Evolutionary conservation across 2,113 vertebrate genomes (phyloP).

Genomic region (Ia io): DNA sequence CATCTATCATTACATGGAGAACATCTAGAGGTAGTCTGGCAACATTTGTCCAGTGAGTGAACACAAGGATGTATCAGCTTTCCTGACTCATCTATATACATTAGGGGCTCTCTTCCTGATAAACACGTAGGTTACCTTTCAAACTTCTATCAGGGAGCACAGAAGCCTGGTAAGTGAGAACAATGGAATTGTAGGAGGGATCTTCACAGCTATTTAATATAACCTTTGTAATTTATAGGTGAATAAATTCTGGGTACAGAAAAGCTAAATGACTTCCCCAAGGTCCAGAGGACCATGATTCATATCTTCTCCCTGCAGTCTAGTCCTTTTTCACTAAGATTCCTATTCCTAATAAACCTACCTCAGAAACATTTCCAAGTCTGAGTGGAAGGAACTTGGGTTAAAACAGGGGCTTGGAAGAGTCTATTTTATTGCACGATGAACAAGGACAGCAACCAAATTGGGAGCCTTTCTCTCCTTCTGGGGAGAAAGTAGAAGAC

Average conservation of each 20-base stretch:
- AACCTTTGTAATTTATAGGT: conserved; percentile 25
- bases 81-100: conserved; percentile 1
- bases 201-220: not conserved
- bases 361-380: not conserved
- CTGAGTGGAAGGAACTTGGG: not conserved
- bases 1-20: conserved; percentile 25
- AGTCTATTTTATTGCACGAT: conserved; percentile 48
- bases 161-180: not conserved
- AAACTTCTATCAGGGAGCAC: not conserved
- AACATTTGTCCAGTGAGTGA: not conserved
- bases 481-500: conserved; percentile 58
- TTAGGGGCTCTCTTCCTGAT: not conserved
- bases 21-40: not conserved
- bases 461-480: conserved; percentile 43
- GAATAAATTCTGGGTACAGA: not conserved
- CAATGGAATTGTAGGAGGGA: not conserved
- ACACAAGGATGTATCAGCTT: not conserved
- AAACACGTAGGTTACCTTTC: not conserved
- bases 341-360: not conserved
- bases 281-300: not conserved
- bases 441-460: conserved; percentile 61
- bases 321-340: not conserved
- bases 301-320: not conserved
- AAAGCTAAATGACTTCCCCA: not conserved
- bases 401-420: not conserved